phyloP scores from a whole-genome alignment of 2,888 invertebrate species.

The Agrotis puta region DNA sequence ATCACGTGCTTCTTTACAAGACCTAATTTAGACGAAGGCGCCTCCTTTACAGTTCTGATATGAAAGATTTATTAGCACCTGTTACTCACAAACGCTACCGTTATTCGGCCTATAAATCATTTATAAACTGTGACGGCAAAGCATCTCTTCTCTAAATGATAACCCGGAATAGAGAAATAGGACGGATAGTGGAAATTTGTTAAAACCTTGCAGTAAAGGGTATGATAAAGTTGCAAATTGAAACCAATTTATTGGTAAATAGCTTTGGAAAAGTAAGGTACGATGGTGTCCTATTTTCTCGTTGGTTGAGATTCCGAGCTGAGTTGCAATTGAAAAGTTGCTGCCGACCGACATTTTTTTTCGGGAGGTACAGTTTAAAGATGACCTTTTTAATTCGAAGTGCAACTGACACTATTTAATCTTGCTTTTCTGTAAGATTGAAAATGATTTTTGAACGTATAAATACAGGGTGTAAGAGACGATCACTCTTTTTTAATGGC shows the following conservation, averaged over 20 bases:
- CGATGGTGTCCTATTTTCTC: slow-evolving; percentile 44
- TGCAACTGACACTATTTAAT: background rate
- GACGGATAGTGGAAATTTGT: slow-evolving; percentile 47
- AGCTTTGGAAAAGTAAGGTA: slow-evolving; percentile 45
- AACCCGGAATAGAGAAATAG: slow-evolving; percentile 55
- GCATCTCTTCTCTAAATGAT: slow-evolving; percentile 50
- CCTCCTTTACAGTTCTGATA: slow-evolving; percentile 30
- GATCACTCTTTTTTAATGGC: too few relatives aligned
- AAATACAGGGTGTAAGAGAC: too few relatives aligned
- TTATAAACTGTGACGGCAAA: slow-evolving; percentile 34
- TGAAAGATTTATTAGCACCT: slow-evolving; percentile 46
- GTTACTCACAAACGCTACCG: slow-evolving; percentile 17
- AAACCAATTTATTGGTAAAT: slow-evolving; percentile 53
- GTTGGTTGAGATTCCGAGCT: slow-evolving; percentile 23
- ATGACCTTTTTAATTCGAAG: background rate
- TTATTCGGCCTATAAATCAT: slow-evolving; percentile 46
- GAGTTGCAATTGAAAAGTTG: slow-evolving; percentile 15
- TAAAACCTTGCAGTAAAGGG: slow-evolving; percentile 53
- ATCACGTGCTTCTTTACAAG: slow-evolving; percentile 27
- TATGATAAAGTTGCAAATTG: slow-evolving; percentile 49
- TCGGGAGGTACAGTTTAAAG: background rate
- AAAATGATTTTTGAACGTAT: background rate
- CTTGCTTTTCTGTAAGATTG: background rate
- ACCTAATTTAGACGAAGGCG: slow-evolving; percentile 39
- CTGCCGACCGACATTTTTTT: background rate